Evolutionary conservation across 2,888 invertebrate genomes (phyloP), one percentile per base, ranked within the genome.

Genomic region (Dione vanillae): DNA sequence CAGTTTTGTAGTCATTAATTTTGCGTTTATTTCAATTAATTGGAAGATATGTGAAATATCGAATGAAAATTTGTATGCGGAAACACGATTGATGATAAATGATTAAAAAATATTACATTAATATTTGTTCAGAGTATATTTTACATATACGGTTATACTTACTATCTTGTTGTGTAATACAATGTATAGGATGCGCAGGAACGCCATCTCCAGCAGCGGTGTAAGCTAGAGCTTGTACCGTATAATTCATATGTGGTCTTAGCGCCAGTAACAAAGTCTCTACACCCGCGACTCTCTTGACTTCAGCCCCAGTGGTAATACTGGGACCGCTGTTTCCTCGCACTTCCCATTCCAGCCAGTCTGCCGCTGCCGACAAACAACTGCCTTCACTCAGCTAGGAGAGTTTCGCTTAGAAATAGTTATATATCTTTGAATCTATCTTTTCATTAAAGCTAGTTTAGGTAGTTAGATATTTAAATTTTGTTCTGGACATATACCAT

Each of bases 111-210:
- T 9, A 14, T 43, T 0, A 19, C 14, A 58, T 45, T 19, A 27
- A 61, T 19, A 43, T 27, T 0, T 37, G 5, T 27, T 27, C 27
- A 27, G 27, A 27, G 27, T 27, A 27, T 27, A 27, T 27, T 27
- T 27, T 27, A 27, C n/a, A 27, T 3, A 27, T 2, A 27, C 27
- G 27, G 27, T 27, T n/a, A 16, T 20, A 80, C 89, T 91, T 86
- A 97, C 97, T 95, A 88, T 98, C 98, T 91, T 98, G 97, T 78
- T 97, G 96, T 3, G 98, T 98, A 72, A 95, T 95, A 83, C 98
- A 97, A 90, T 95, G 96, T 82, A 97, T 94, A 69, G 97, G 95
- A 77, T 94, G 92, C 81, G 97, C 97, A 75, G 97, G 94, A 12
- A 96, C 94, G 0, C 98, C 98, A 83, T 98, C 97, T 0, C 98